phyloP scores from a whole-genome alignment of 2,888 invertebrate species.

The Orchesella flavescens region DNA sequence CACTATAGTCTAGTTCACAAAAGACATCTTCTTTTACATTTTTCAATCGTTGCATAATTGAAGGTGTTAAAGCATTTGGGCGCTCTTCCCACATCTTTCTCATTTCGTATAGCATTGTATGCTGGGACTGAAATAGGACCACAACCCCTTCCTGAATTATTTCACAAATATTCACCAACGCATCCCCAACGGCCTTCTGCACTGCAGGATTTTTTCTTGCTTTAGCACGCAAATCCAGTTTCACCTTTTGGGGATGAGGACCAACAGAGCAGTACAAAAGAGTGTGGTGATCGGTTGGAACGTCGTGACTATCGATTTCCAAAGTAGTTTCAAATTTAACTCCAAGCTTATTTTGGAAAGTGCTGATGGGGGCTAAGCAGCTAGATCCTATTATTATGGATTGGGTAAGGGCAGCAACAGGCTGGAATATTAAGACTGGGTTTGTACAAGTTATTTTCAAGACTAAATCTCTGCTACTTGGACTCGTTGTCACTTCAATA shows the following conservation, averaged over 20 bases:
- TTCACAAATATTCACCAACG: constrained; percentile 46
- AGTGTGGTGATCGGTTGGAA: too few relatives aligned
- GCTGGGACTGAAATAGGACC: neutral
- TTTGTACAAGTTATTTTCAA: too few relatives aligned
- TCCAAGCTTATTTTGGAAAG: neutral
- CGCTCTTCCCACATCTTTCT: neutral
- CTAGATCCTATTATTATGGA: too few relatives aligned
- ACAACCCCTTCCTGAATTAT: constrained; percentile 57
- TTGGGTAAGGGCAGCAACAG: too few relatives aligned
- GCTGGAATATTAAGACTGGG: too few relatives aligned
- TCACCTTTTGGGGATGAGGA: too few relatives aligned
- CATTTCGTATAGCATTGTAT: neutral
- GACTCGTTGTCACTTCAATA: too few relatives aligned
- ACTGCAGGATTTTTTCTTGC: constrained; percentile 5
- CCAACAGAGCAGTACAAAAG: too few relatives aligned
- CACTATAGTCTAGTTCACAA: neutral
- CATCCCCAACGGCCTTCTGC: constrained; percentile 33
- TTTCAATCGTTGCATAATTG: neutral
- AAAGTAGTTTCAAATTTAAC: neutral
- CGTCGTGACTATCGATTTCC: neutral
- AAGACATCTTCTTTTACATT: neutral
- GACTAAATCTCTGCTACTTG: too few relatives aligned
- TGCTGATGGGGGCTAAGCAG: constrained; percentile 1
- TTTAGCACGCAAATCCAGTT: neutral
- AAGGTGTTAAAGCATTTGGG: neutral